Evolutionary conservation across 2,113 vertebrate species (phyloP).

Genomic region (Calonectris borealis): DNA sequence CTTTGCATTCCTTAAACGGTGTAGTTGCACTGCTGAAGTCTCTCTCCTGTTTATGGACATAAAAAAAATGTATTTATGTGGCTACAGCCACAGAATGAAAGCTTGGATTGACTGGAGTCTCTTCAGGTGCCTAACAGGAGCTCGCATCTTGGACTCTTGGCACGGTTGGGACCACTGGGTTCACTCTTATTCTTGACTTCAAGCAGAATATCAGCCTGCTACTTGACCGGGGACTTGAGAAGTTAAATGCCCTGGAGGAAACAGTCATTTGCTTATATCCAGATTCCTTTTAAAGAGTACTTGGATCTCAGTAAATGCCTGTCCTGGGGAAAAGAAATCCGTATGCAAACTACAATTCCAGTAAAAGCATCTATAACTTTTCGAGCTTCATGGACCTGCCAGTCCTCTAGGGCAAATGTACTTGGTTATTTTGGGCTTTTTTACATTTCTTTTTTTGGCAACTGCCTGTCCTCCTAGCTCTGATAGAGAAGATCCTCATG

Average conservation of each 20-base stretch:
- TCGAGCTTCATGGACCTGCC: conserved; percentile 6
- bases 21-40: background rate
- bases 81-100: background rate
- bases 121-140: background rate
- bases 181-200: background rate
- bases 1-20: background rate
- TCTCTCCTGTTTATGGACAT: background rate
- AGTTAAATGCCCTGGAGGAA: background rate
- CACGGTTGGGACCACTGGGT: background rate
- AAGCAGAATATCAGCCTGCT: background rate
- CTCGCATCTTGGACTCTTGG: background rate
- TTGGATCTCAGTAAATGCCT: background rate
- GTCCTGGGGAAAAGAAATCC: conserved; percentile 11
- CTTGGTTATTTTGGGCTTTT: background rate
- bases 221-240: background rate
- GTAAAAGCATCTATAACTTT: background rate
- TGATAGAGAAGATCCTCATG: background rate
- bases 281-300: background rate
- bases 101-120: background rate
- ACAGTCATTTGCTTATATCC: background rate
- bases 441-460: conserved; percentile 5
- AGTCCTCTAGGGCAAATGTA: background rate
- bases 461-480: background rate
- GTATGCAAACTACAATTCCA: background rate
- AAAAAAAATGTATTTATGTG: background rate